Percentiles rank a stretch among this genome's conserved stretches.
Conservation (phyloP, 2,113 vertebrate species). For the Marmota flaviventris region DNA sequence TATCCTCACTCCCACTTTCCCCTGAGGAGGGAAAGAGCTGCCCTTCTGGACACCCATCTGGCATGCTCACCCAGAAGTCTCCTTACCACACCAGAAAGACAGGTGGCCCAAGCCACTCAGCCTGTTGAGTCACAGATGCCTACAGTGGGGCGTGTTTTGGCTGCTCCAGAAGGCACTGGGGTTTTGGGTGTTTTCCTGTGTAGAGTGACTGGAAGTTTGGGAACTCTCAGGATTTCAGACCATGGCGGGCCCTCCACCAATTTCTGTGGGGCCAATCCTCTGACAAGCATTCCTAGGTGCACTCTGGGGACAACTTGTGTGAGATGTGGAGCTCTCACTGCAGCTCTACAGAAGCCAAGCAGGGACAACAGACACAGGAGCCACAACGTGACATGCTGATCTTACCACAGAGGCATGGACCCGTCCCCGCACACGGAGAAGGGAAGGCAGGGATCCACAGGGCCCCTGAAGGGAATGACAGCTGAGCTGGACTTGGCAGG, state of each 20-base stretch:
- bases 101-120: conserved; percentile 24
- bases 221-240: background rate
- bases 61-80: background rate
- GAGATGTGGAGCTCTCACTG: background rate
- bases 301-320: background rate
- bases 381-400: background rate
- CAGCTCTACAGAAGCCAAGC: background rate
- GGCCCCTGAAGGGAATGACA: background rate
- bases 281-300: background rate
- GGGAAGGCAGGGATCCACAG: background rate
- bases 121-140: background rate
- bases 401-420: background rate
- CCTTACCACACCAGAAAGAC: background rate
- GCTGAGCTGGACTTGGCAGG: background rate
- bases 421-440: background rate
- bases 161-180: background rate
- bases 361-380: background rate
- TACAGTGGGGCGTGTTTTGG: background rate
- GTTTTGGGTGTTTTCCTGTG: background rate
- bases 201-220: conserved; percentile 32
- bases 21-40: background rate
- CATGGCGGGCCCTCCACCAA: background rate
- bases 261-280: background rate
- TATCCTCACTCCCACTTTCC: background rate
- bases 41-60: background rate